A percentile compares a stretch with the other conserved stretches of the same genome.
phyloP scores from a whole-genome alignment of 2,113 vertebrate species.

The Corvus hawaiiensis region DNA sequence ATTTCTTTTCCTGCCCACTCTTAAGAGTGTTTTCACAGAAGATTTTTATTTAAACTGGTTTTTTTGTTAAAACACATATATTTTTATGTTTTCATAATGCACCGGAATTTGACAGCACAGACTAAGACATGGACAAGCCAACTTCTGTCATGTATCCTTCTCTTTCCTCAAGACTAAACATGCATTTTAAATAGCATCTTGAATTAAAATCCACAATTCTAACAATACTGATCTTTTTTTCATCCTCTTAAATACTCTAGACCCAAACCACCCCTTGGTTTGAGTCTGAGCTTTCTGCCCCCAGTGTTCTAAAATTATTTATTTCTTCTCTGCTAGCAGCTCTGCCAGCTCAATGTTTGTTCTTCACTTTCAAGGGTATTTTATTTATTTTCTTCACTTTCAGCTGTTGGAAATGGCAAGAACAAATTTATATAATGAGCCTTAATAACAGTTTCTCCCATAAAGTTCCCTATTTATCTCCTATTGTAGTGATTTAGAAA shows the following conservation, averaged over 20 bases:
- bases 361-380: conserved; percentile 38
- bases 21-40: background rate
- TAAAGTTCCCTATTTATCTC: conserved; percentile 58
- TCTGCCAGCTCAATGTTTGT: conserved; percentile 54
- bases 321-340: conserved; percentile 52
- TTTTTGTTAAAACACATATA: background rate
- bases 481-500: conserved; percentile 32
- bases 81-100: background rate
- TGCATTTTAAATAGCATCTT: background rate
- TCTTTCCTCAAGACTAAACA: background rate
- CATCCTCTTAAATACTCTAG: conserved; percentile 22
- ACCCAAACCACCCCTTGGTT: background rate
- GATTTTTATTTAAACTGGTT: background rate
- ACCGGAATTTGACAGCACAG: background rate
- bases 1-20: background rate
- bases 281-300: background rate
- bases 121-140: background rate
- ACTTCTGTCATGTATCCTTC: background rate
- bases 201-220: background rate
- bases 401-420: conserved; percentile 58
- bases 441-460: conserved; percentile 50
- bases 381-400: conserved; percentile 68
- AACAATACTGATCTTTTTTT: conserved; percentile 30
- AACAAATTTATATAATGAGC: conserved; percentile 59
- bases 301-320: conserved; percentile 3